phyloP scores from a whole-genome alignment of 2,797 vertebrate genomes.

The Gallinago stenura region DNA sequence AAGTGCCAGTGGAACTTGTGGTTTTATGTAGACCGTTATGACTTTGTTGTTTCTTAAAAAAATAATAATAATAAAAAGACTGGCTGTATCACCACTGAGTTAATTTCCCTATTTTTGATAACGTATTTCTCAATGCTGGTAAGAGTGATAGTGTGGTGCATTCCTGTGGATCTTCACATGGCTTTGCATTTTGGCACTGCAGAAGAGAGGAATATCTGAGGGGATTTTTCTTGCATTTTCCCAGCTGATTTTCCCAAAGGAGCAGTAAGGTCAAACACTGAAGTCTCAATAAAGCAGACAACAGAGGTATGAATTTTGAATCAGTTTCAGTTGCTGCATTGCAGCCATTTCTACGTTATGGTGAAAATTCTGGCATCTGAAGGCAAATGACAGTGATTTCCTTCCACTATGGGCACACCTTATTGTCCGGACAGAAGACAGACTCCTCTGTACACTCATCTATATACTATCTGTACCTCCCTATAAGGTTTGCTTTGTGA shows the following conservation, averaged over 20 bases:
- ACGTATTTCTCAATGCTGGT: neutral
- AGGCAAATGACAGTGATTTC: neutral
- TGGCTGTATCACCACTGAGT: neutral
- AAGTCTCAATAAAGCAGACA: neutral
- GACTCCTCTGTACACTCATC: neutral
- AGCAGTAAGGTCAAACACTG: neutral
- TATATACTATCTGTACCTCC: accelerated
- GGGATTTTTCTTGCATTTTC: neutral
- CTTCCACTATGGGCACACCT: neutral
- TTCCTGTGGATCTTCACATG: neutral
- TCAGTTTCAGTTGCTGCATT: neutral
- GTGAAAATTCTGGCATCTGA: neutral
- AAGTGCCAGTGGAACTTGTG: constrained; percentile 1
- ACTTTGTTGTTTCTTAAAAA: neutral
- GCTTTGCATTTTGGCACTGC: neutral
- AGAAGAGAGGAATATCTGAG: neutral
- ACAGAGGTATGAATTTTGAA: neutral
- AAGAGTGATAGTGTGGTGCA: accelerated
- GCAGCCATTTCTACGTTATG: accelerated
- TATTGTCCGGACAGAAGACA: neutral
- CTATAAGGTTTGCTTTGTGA: neutral
- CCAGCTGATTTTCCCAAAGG: neutral
- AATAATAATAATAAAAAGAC: no score
- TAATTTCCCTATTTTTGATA: neutral
- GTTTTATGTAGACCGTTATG: neutral